Base-by-base conservation (phyloP, 2,888 invertebrate genomes). In the Fabriciana adippe region DNA sequence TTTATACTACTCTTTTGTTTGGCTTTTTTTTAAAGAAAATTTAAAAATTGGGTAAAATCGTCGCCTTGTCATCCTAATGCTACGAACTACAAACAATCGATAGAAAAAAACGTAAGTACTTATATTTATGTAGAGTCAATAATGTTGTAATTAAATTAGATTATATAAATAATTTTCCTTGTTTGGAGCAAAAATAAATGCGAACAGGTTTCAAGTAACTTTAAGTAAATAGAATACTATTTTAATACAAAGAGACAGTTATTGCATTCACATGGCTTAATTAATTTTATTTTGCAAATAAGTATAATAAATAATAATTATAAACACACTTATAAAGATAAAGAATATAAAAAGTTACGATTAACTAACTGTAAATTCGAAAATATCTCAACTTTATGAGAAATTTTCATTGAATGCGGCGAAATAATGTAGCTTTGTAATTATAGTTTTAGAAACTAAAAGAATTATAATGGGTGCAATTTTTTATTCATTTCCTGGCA, bases 161-260 rank as follows among this genome's bases (percentile, higher is more conserved):
- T 56, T 35, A 50, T 50, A 18, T 60, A 54, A 16, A 60, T 14
- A 59, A 60, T 55, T 66, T 66, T 51, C 26, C 53, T 50, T 41
- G 50, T 59, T 31, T 53, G 54, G 47, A 26, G 21, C 35, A 53
- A 16, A 61, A 53, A 61, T 53, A 18, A 31, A 48, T 48, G 50
- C 16, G 61, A 61, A 61, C 16, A 51, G 31, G 35, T 41, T 61
- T 18, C 18, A 53, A 61, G 35, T 61, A 35, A n/a, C 21, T 8
- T 16, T 15, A 59, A 59, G 48, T 21, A 18, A 18, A 21, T 15
- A 61, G 50, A 61, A 61, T 61, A 35, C 50, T 35, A 35, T 61
- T 61, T 61, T 41, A 61, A 53, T 16, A 51, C 15, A 35, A 41
- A 61, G 51, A 35, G 41, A 53, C 50, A 35, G 61, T 61, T 61